Evolutionary conservation across 2,797 vertebrate species (phyloP).

Genomic region (Eptatretus atami): DNA sequence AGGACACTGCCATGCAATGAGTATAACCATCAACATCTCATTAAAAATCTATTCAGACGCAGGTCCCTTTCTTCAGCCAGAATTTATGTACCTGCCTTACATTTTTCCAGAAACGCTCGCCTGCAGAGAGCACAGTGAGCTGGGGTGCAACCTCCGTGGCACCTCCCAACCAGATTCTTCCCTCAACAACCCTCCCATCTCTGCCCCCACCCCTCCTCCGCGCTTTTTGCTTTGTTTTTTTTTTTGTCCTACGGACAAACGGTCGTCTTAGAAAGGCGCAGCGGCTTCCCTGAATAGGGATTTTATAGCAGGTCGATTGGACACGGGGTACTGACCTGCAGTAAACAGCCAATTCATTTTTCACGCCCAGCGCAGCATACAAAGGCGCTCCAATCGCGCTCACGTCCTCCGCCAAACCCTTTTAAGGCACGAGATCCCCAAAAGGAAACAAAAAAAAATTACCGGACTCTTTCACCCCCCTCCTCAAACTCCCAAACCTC

Average conservation of each 20-base stretch:
- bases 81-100: conserved; percentile 4
- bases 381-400: neutral
- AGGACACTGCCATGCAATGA: neutral
- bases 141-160: too few species aligned
- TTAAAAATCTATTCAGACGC: conserved; percentile 6
- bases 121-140: neutral
- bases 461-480: neutral
- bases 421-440: conserved; percentile 1
- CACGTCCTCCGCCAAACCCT: conserved; percentile 4
- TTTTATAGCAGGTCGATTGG: conserved; percentile 6
- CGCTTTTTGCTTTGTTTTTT: neutral
- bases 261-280: conserved; percentile 3
- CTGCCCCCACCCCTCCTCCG: neutral
- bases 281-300: neutral
- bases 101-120: neutral
- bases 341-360: conserved; percentile 5
- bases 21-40: conserved; percentile 4
- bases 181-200: neutral
- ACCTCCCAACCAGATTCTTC: neutral
- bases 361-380: conserved; percentile 2
- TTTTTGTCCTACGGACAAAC: conserved; percentile 1
- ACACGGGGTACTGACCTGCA: conserved; percentile 2
- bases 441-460: conserved; percentile 2
- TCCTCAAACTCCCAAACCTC: too few species aligned
- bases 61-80: neutral